phyloP scores from a whole-genome alignment of 2,797 vertebrate species.

The Acomys russatus region DNA sequence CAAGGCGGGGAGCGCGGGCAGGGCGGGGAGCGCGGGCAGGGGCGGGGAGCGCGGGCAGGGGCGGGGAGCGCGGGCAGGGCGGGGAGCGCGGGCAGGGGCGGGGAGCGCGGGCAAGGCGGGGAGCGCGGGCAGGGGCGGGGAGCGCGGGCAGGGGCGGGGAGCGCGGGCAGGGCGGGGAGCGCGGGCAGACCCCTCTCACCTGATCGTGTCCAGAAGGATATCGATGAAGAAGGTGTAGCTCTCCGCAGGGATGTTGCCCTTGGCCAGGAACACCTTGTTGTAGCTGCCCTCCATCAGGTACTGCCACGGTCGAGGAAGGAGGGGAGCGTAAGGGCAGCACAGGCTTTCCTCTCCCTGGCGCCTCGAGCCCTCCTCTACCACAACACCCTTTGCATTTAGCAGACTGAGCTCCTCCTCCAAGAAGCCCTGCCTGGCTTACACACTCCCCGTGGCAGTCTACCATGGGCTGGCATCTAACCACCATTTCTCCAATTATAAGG shows the following conservation, averaged over 20 bases:
- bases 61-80: not conserved
- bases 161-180: not conserved
- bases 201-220: slow-evolving; percentile 97
- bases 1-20: not conserved
- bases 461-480: not conserved
- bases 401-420: not conserved
- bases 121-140: not conserved
- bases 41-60: not conserved
- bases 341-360: not conserved
- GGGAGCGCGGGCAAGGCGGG: not conserved
- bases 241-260: slow-evolving; percentile 97
- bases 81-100: too few relatives aligned
- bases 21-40: not conserved
- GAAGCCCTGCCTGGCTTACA: not conserved
- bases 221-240: slow-evolving; percentile 99
- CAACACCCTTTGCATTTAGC: not conserved
- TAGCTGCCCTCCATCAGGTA: slow-evolving; percentile 99
- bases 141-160: not conserved
- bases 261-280: slow-evolving; percentile 99
- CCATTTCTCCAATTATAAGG: not conserved
- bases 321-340: not conserved
- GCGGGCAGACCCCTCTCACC: slow-evolving; percentile 87
- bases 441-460: not conserved
- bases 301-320: slow-evolving; percentile 82
- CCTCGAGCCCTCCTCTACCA: not conserved